Evolutionary conservation across 2,888 invertebrate genomes (phyloP).

Genomic region (Pyrrhia umbra): DNA sequence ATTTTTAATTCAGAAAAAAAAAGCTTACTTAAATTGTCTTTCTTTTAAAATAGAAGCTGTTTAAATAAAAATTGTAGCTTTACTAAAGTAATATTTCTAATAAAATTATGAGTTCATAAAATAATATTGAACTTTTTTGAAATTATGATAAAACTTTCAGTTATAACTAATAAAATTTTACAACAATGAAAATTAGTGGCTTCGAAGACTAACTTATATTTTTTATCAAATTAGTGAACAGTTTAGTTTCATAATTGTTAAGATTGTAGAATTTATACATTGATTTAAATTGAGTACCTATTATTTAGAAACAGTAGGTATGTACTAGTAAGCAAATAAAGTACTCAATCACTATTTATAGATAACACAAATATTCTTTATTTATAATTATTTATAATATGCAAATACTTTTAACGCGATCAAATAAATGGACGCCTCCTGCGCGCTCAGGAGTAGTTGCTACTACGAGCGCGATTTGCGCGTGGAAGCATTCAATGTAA

Average conservation of each 20-base stretch:
- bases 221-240: conserved; percentile 12
- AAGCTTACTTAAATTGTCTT: background rate
- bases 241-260: conserved; percentile 4
- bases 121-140: conserved; percentile 22
- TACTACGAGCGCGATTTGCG: too few species aligned
- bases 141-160: conserved; percentile 6
- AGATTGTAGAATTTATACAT: background rate
- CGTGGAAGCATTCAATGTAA: too few species aligned
- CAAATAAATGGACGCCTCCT: too few species aligned
- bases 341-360: background rate
- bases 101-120: conserved; percentile 22
- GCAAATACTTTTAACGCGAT: background rate
- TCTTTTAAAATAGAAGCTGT: background rate
- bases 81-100: background rate
- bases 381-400: background rate
- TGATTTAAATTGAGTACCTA: background rate
- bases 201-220: conserved; percentile 18
- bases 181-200: conserved; percentile 38
- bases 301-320: background rate
- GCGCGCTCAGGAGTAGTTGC: too few species aligned
- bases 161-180: conserved; percentile 5
- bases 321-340: background rate
- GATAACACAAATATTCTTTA: background rate
- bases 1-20: too few species aligned
- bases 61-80: background rate